Conservation (phyloP, 2,797 vertebrate genomes). For the Mormyrus hasselquistii region DNA sequence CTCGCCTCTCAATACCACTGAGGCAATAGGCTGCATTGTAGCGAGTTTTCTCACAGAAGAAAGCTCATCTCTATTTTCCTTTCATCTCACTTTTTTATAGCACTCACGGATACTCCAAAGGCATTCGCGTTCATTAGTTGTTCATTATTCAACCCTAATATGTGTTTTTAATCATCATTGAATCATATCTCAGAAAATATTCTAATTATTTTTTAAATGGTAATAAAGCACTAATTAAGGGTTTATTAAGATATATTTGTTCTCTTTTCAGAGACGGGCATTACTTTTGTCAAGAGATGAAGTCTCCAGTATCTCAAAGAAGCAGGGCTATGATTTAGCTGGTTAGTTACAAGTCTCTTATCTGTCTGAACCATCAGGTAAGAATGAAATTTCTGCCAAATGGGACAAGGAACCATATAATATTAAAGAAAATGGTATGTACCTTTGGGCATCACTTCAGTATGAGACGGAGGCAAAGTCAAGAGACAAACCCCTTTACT, state of each 20-base stretch:
- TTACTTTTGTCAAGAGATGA: not conserved
- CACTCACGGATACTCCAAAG: not conserved
- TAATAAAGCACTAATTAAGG: constrained; percentile 6
- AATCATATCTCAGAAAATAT: constrained; percentile 9
- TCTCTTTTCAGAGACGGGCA: not conserved
- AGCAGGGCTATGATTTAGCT: not conserved
- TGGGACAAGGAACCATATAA: not conserved
- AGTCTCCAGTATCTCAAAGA: not conserved
- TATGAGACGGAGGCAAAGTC: not conserved
- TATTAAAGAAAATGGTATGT: not conserved
- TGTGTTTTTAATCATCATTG: constrained; percentile 3
- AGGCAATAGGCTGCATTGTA: not conserved
- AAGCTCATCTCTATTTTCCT: not conserved
- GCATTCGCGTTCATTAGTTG: not conserved
- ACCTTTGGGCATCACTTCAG: not conserved
- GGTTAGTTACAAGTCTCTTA: not conserved
- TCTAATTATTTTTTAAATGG: constrained; percentile 4
- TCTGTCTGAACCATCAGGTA: not conserved
- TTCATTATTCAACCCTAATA: constrained; percentile 6
- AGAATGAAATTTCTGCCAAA: not conserved
- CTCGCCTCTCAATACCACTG: not conserved
- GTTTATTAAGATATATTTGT: constrained; percentile 14
- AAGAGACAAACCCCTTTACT: not conserved
- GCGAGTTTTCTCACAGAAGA: not conserved
- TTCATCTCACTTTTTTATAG: not conserved